These are phyloP conservation scores for Premnoplex brunnescens DNA, from an alignment of 2,797 vertebrate genomes.

Conservation along the genomic window DNA sequence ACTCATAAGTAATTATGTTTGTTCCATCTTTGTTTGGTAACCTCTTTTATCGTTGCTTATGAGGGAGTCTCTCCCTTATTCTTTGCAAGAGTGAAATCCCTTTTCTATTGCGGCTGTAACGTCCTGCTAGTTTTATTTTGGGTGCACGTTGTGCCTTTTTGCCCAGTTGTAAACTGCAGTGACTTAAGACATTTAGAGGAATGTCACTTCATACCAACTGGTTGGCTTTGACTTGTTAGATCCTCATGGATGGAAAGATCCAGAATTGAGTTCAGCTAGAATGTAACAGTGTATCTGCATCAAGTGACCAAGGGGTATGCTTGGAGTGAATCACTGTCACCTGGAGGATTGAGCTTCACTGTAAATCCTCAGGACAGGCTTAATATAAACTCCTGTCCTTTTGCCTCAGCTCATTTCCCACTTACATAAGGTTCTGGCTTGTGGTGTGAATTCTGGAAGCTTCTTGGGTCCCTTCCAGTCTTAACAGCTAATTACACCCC, in stretches of 20 bases:
- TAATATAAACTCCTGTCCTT: slow-evolving; percentile 49
- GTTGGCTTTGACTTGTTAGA: not conserved
- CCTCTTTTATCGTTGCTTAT: not conserved
- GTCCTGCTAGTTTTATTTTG: not conserved
- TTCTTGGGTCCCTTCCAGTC: not conserved
- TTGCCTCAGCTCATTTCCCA: slow-evolving; percentile 19
- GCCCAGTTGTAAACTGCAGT: not conserved
- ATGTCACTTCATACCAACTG: not conserved
- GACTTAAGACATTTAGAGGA: not conserved
- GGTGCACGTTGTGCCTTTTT: not conserved
- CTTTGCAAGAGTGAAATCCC: not conserved
- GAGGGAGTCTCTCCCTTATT: not conserved
- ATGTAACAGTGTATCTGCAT: not conserved
- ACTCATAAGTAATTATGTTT: not conserved
- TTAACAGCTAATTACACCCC: not conserved
- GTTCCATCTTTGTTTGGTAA: not conserved
- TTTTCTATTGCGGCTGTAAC: not conserved
- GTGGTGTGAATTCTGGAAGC: not conserved
- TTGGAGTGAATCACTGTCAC: slow-evolving; percentile 5
- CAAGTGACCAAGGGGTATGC: not conserved
- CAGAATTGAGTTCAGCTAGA: not conserved
- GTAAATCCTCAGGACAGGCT: slow-evolving; percentile 59
- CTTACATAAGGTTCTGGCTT: slow-evolving; percentile 44
- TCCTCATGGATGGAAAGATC: not conserved
- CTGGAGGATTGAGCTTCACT: slow-evolving; percentile 53